Conservation (phyloP, 2,113 vertebrate genomes). For the Laticauda colubrina region DNA sequence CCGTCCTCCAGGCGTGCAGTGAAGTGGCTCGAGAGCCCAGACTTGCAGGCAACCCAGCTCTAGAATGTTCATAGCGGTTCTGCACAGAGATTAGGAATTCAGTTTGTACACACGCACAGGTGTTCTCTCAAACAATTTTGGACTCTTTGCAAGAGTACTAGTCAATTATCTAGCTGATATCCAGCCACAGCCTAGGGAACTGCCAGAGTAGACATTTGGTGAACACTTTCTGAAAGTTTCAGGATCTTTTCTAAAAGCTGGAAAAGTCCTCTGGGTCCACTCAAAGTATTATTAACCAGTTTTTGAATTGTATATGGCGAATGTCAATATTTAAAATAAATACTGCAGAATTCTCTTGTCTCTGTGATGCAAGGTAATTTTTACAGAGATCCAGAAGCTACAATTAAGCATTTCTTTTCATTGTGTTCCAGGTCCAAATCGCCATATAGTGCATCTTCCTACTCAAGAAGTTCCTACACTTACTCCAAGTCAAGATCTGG, state of each 20-base stretch:
- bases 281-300: background rate
- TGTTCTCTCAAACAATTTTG: background rate
- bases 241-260: background rate
- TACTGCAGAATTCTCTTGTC: background rate
- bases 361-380: background rate
- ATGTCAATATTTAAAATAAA: background rate
- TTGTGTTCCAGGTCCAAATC: slow-evolving; percentile 87
- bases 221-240: background rate
- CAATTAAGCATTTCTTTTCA: slow-evolving; percentile 26
- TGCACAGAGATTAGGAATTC: background rate
- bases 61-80: background rate
- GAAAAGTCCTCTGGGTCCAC: background rate
- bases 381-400: background rate
- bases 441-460: slow-evolving; percentile 83
- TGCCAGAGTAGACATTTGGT: background rate
- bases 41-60: background rate
- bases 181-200: background rate
- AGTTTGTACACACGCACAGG: background rate
- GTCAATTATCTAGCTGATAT: background rate
- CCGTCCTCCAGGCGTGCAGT: background rate
- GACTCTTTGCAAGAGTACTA: background rate
- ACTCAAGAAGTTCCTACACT: slow-evolving; percentile 85
- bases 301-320: background rate
- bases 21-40: background rate
- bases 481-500: slow-evolving; percentile 87